A percentile compares a stretch with the other conserved stretches of the same genome.
Evolutionary conservation across 2,113 vertebrate genomes (phyloP).

Genomic region (Gymnarchus niloticus): DNA sequence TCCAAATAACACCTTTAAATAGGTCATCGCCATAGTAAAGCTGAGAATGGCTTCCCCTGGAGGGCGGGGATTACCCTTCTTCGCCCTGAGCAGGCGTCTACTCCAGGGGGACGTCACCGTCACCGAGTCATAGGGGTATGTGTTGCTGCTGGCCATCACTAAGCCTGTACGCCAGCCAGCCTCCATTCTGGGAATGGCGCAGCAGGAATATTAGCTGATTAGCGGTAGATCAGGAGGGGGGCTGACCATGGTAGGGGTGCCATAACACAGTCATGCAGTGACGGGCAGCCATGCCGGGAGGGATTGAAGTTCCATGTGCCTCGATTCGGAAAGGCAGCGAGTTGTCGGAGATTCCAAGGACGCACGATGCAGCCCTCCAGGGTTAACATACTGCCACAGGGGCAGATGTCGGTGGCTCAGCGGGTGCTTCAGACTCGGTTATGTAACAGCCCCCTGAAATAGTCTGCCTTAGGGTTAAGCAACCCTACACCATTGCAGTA

Average conservation of each 20-base stretch:
- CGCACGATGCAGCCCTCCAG: neutral
- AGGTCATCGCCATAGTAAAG: neutral
- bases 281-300: neutral
- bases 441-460: conserved; percentile 7
- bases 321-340: neutral
- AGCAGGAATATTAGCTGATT: conserved; percentile 13
- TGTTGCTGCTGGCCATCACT: neutral
- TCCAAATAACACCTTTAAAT: neutral
- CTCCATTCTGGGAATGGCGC: neutral
- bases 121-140: neutral
- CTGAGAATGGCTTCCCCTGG: neutral
- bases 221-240: neutral
- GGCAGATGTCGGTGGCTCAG: neutral
- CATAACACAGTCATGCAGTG: neutral
- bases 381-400: neutral
- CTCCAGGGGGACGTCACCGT: neutral
- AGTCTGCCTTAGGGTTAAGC: conserved; percentile 28
- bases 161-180: neutral
- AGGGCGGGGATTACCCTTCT: neutral
- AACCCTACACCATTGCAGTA: neutral
- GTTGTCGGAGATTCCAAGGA: neutral
- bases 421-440: neutral
- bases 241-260: neutral
- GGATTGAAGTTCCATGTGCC: neutral
- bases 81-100: neutral